Evolutionary conservation across 2,113 vertebrate species (phyloP), one percentile per base, ranked within the genome.

Genomic region (Callipepla squamata): DNA sequence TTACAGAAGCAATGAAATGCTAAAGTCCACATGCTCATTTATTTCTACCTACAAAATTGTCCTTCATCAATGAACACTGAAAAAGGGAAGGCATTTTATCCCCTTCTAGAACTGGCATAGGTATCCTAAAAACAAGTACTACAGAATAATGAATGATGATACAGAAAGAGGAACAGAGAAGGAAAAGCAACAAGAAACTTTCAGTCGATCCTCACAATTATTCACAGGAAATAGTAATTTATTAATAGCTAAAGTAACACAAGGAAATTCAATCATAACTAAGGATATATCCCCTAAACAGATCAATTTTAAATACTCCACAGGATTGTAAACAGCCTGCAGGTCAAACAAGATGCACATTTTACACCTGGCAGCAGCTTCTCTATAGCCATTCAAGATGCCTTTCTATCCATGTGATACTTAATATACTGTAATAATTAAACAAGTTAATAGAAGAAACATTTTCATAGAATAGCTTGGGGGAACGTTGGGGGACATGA

Each of bases 1-100:
- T 30, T 78, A 67, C 22, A 68, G 40, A 89, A 85, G 62, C 34
- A 81, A 73, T 50, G 7, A 86, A 74, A 67, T 57, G n/a, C 42
- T 40, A 51, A 32, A 0, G 34, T 8, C 45, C 61, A 20, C 0
- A 4, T 5, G 19, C 21, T n/a, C 23, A 38, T 42, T 42, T 42
- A 28, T 55, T 70, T 59, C 63, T 80, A 8, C 77, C 80, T 83
- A 53, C 30, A 48, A 34, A 59, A 48, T 20, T 58, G 45, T 20
- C 57, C 8, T 68, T 48, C 34, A 38, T 42, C 44, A 75, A 5
- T 51, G 17, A 91, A 72, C 21, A 40, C 40, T 77, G 69, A 85
- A 87, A 89, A 85, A 76, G 28, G 19, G 14, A 85, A 21, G 22
- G 5, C 10, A 30, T 90, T 89, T 78, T 59, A 77, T 30, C 13